A percentile compares a stretch with the other conserved stretches of the same genome.
phyloP scores from a whole-genome alignment of 2,888 invertebrate species.

The Abrostola triplasia region DNA sequence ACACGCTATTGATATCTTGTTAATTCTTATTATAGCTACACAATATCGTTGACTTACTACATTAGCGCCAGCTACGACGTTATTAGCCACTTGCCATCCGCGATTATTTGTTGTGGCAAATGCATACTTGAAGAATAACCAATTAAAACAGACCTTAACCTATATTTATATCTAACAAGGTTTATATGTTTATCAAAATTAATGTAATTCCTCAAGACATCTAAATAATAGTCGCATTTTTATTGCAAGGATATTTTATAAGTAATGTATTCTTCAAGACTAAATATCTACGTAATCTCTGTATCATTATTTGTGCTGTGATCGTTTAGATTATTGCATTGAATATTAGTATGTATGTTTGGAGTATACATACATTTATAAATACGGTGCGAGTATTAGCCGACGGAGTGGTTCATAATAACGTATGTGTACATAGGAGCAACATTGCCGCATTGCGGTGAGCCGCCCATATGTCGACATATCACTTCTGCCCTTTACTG shows the following conservation, averaged over 20 bases:
- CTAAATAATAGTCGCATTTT: neutral
- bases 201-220: constrained; percentile 18
- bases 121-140: constrained; percentile 11
- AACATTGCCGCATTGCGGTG: constrained; percentile 86
- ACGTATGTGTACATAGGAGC: constrained; percentile 81
- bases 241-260: neutral
- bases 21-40: constrained; percentile 48
- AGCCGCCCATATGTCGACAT: constrained; percentile 83
- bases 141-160: constrained; percentile 34
- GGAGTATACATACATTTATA: constrained; percentile 63
- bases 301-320: constrained; percentile 43
- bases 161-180: constrained; percentile 42
- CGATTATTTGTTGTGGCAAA: constrained; percentile 14
- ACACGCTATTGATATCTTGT: constrained; percentile 52
- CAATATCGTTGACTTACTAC: constrained; percentile 45
- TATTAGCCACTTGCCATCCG: constrained; percentile 23
- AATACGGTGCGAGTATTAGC: constrained; percentile 73
- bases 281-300: constrained; percentile 29
- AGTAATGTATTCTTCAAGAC: constrained; percentile 18
- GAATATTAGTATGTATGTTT: constrained; percentile 46
- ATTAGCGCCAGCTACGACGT: constrained; percentile 26
- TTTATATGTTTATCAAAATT: constrained; percentile 20
- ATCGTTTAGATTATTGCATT: constrained; percentile 34
- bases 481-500: constrained; percentile 84
- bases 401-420: constrained; percentile 76